phyloP scores from a whole-genome alignment of 2,797 vertebrate species.

The Crax fasciolata region DNA sequence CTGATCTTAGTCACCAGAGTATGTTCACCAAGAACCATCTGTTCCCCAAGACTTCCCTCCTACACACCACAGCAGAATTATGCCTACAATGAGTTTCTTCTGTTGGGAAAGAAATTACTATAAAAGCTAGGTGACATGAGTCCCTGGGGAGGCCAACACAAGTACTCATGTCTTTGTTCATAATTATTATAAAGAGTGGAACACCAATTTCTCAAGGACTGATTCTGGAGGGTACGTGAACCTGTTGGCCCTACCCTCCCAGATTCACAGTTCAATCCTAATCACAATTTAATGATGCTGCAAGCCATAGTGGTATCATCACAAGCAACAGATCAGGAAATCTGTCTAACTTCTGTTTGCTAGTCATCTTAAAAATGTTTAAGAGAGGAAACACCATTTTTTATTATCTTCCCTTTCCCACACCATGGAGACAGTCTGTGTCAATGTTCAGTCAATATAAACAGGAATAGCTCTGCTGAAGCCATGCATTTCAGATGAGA shows the following conservation, averaged over 20 bases:
- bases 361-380: not conserved
- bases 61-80: slow-evolving; percentile 51
- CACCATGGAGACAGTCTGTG: not conserved
- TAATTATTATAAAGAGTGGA: not conserved
- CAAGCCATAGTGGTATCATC: not conserved
- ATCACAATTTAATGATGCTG: not conserved
- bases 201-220: not conserved
- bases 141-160: slow-evolving; percentile 20
- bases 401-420: not conserved
- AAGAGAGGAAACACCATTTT: not conserved
- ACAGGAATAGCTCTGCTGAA: not conserved
- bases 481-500: not conserved
- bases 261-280: not conserved
- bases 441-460: not conserved
- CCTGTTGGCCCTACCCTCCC: not conserved
- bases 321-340: not conserved
- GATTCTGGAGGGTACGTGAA: not conserved
- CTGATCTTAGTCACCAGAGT: slow-evolving; percentile 48
- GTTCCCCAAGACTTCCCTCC: slow-evolving; percentile 65
- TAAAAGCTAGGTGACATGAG: not conserved
- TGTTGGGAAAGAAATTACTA: slow-evolving; percentile 11
- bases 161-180: not conserved
- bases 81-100: slow-evolving; percentile 25
- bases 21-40: slow-evolving; percentile 68
- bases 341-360: not conserved